Conservation (phyloP, 2,888 invertebrate genomes). For the Apamea crenata region DNA sequence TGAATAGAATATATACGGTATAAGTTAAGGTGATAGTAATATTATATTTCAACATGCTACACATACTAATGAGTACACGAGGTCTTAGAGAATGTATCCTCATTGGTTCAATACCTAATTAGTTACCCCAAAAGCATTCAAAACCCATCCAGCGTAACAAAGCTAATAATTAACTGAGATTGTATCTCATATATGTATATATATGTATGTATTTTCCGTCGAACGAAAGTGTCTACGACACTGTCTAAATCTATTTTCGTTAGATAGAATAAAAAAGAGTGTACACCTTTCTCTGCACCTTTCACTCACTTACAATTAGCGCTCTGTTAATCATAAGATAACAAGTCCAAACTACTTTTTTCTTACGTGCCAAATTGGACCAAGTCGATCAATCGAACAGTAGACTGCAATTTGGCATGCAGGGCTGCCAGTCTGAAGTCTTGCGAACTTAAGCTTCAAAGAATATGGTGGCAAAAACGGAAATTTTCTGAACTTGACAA, state of each 20-base stretch:
- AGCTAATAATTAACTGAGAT: conserved; percentile 53
- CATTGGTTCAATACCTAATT: conserved; percentile 48
- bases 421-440: conserved; percentile 41
- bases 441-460: background rate
- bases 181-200: conserved; percentile 30
- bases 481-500: background rate
- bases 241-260: conserved; percentile 74
- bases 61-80: background rate
- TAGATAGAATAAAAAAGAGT: conserved; percentile 69
- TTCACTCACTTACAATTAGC: conserved; percentile 86
- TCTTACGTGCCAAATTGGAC: conserved; percentile 74
- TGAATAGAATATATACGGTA: conserved; percentile 8
- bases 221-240: conserved; percentile 65
- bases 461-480: background rate
- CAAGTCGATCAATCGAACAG: conserved; percentile 73
- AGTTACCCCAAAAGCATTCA: conserved; percentile 33
- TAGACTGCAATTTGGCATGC: conserved; percentile 59
- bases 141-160: conserved; percentile 44
- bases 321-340: conserved; percentile 87
- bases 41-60: conserved; percentile 11
- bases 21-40: conserved; percentile 14
- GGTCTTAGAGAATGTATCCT: conserved; percentile 18
- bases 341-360: conserved; percentile 78
- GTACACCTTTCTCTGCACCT: conserved; percentile 86
- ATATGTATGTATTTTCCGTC: conserved; percentile 57